Evolutionary conservation across 2,888 invertebrate genomes (phyloP), one percentile per base, ranked within the genome.

Genomic region (Itoplectis maculator): DNA sequence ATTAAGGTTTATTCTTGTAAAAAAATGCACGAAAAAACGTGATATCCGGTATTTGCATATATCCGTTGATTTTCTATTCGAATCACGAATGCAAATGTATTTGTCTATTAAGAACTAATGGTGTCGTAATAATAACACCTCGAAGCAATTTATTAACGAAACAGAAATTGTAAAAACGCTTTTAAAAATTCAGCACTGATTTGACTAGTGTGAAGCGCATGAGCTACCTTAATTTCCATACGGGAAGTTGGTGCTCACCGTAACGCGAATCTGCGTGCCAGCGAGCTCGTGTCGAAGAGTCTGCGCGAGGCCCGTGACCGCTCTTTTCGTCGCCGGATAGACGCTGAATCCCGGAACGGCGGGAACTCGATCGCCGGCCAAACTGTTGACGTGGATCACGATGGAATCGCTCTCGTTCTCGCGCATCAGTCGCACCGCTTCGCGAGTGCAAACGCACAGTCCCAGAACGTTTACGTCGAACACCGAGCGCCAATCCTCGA

Each of bases 241-340:
- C n/a, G n/a, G n/a, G 45, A 49, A 49, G 29, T 29, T 5, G 29
- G 29, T 29, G 29, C 61, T n/a, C 79, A 90, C 89, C 82, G 88
- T 89, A 40, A 90, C 88, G 18, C 89, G 88, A 69, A 90, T 90
- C 65, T 83, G 85, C 15, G 88, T 87, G 20, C 90, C 92, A 1
- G 90, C 88, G 79, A 95, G 93, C 90, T 95, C 95, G 88, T 94
- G 94, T 69, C 95, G 93, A 40, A 95, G 90, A 63, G 95, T 95
- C 89, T 95, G 94, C 13, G 94, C 94, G 29, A 95, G 88, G 45
- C 94, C 94, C 15, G 94, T 93, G 51, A 95, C 93, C 56, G 95
- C 94, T 90, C 93, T 93, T 88, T 95, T 95, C 45, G 95, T 94
- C 45, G 94, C 94, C 70, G 94, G 93, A 92, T 95, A 95, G 88